phyloP scores from a whole-genome alignment of 1,140 invertebrate species.

The Spodoptera frugiperda region DNA sequence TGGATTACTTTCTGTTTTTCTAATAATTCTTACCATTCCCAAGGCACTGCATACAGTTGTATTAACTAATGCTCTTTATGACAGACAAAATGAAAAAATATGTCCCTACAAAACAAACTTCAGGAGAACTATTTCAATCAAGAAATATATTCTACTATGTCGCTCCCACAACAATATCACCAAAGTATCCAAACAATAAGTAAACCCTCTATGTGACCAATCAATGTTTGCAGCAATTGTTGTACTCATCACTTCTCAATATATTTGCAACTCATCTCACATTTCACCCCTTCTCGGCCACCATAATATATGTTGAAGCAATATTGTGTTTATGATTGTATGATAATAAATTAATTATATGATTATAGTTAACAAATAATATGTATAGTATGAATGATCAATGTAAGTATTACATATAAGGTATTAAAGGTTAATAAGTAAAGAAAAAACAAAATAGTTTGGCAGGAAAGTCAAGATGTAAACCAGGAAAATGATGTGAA shows the following conservation, averaged over 20 bases:
- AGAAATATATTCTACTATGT: slow-evolving; percentile 9
- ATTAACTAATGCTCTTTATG: not conserved
- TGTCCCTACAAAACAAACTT: slow-evolving; percentile 9
- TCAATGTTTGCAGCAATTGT: not conserved
- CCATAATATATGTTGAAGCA: slow-evolving; percentile 24
- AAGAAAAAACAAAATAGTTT: slow-evolving; percentile 6
- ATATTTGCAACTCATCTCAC: slow-evolving; percentile 35
- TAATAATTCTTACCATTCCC: slow-evolving; percentile 18
- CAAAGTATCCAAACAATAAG: not conserved
- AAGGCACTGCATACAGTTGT: slow-evolving; percentile 1
- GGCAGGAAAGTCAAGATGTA: slow-evolving; percentile 8
- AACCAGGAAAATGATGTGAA: slow-evolving; percentile 31
- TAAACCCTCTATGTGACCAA: not conserved
- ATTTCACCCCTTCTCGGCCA: slow-evolving; percentile 44
- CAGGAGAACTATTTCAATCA: not conserved
- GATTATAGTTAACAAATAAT: slow-evolving; percentile 26
- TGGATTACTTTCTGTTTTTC: not conserved
- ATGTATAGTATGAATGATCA: slow-evolving; percentile 19
- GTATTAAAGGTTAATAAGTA: slow-evolving; percentile 2
- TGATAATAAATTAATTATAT: slow-evolving; percentile 33
- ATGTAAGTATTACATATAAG: slow-evolving; percentile 22
- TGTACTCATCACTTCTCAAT: not conserved
- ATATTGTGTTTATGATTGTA: slow-evolving; percentile 4
- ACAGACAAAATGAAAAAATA: slow-evolving; percentile 7
- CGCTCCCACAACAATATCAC: slow-evolving; percentile 18